Conservation (phyloP, 2,888 invertebrate genomes). For the Rhingia rostrata region DNA sequence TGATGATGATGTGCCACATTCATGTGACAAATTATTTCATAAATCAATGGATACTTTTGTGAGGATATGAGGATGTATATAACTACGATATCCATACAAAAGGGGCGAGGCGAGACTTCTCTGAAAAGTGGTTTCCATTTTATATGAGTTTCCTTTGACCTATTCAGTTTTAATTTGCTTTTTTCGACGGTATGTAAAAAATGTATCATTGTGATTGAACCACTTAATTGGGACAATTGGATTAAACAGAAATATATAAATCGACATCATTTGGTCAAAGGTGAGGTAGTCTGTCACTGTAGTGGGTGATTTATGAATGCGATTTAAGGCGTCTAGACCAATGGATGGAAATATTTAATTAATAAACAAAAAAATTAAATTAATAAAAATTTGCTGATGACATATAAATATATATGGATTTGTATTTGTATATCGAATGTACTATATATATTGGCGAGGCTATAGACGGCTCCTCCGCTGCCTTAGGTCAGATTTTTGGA, state of each 20-base stretch:
- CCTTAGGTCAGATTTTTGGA: too few relatives aligned
- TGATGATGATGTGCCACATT: constrained; percentile 50
- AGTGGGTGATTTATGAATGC: background rate
- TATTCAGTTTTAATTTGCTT: background rate
- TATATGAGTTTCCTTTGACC: background rate
- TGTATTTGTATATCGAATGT: too few relatives aligned
- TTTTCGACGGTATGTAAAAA: background rate
- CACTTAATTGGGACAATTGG: constrained; percentile 9
- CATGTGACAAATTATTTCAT: constrained; percentile 50
- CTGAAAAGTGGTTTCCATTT: background rate
- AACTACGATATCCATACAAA: background rate
- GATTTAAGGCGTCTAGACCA: background rate
- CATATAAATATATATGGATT: too few relatives aligned
- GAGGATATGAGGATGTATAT: background rate
- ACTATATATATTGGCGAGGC: too few relatives aligned
- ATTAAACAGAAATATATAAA: constrained; percentile 2
- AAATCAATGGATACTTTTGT: constrained; percentile 31
- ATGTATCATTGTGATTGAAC: background rate
- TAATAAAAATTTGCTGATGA: too few relatives aligned
- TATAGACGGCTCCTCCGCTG: too few relatives aligned
- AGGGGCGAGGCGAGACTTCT: background rate
- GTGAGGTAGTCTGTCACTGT: constrained; percentile 1
- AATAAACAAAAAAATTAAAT: too few relatives aligned
- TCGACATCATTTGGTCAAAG: constrained; percentile 12
- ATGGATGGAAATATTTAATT: too few relatives aligned